phyloP scores from a whole-genome alignment of 2,113 vertebrate genomes.

The Microcebus griseorufus region DNA sequence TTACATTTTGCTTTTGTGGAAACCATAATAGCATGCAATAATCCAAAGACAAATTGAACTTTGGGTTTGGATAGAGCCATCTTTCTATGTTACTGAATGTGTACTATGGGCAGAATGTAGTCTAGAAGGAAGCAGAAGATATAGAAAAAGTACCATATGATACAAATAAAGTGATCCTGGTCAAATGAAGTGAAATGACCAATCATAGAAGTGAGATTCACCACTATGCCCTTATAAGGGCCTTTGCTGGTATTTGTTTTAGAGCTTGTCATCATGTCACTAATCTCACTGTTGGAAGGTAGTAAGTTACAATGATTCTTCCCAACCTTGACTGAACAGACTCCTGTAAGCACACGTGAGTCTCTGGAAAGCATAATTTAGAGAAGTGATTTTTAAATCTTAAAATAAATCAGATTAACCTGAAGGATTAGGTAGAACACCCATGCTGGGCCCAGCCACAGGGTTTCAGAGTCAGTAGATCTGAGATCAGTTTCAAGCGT shows the following conservation, averaged over 20 bases:
- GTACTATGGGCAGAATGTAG: neutral
- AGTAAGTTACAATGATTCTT: neutral
- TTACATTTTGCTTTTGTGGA: slow-evolving; percentile 25
- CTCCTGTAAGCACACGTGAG: neutral
- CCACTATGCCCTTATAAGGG: neutral
- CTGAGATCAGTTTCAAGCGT: neutral
- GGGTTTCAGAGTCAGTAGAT: neutral
- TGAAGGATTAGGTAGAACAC: neutral
- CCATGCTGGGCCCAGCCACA: neutral
- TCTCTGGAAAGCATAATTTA: neutral
- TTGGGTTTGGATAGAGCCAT: neutral
- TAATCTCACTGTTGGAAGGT: neutral
- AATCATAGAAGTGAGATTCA: neutral
- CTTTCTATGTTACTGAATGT: neutral
- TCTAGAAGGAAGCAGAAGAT: neutral
- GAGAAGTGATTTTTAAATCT: slow-evolving; percentile 1
- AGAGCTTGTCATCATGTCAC: neutral
- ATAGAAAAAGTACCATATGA: neutral
- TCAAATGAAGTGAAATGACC: neutral
- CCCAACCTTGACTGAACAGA: neutral
- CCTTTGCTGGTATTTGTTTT: neutral
- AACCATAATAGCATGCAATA: neutral
- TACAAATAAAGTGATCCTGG: neutral
- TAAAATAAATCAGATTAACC: neutral
- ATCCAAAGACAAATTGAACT: neutral